Base-by-base conservation (phyloP, 2,113 vertebrate genomes). In the Ibidorhyncha struthersii region DNA sequence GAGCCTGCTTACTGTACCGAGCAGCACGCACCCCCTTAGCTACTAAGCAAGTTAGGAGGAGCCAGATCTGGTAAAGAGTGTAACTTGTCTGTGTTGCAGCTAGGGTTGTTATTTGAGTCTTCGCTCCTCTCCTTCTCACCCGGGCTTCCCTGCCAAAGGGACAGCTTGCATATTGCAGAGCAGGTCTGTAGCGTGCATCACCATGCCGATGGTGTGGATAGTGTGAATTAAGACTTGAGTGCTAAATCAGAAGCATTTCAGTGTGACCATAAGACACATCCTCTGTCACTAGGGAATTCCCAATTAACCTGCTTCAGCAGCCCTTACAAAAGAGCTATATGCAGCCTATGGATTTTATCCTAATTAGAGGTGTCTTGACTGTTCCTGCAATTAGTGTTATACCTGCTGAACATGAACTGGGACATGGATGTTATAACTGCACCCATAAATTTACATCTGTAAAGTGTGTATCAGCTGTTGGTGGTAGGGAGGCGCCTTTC, bases 291-390 rank as follows among this genome's bases (percentile, higher is more conserved):
- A 59, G 59, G 74, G 83, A 93, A 85, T 93, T 93, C 83, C 45
- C 61, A 94, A 69, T 92, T 96, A 84, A 49, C 20, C 41, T 74
- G 55, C 59, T 89, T 81, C 91, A 85, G 45, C 77, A 91, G 34
- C 13, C 13, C 55, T 82, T 89, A 70, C 41, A 53, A 52, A 78
- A 93, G 74, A 66, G 36, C 70, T 78, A 22, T 76, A 40, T 23
- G 13, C 41, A 53, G 29, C 47, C 41, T 12, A 40, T 77, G 27
- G 63, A 90, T 89, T 94, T 89, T 80, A n/a, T 74, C 52, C 74
- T 91, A 95, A 96, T 95, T 96, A 73, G n/a, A 86, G 7, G 10
- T 82, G 77, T 82, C 80, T 89, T 85, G 30, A 52, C 43, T 91
- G n/a, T 67, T 90, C 79, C 63, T 89, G 49, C 43, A 93, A 89